A percentile compares a stretch with the other conserved stretches of the same genome.
Conservation (phyloP, 2,113 vertebrate genomes). For the Salvelinus sp. region DNA sequence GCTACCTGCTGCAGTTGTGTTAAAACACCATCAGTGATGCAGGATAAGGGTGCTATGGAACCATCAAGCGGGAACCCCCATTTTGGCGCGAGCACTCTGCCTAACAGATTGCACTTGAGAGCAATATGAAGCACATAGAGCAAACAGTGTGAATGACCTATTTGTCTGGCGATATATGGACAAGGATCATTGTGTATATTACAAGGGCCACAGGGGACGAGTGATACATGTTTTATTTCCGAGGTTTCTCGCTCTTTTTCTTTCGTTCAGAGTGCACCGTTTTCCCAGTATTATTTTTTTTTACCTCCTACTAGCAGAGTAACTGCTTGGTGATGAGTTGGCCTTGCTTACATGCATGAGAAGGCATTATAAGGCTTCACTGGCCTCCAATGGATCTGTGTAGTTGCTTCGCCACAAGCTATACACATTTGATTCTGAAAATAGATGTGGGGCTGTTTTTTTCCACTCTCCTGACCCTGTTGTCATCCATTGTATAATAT, state of each 20-base stretch:
- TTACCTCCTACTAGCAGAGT: constrained; percentile 12
- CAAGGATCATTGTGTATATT: constrained; percentile 13
- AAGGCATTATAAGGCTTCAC: constrained; percentile 51
- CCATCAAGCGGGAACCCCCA: not conserved
- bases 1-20: not conserved
- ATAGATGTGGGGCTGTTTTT: constrained; percentile 18
- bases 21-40: not conserved
- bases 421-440: constrained; percentile 23
- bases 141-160: constrained; percentile 32
- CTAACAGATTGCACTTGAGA: not conserved
- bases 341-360: constrained; percentile 46
- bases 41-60: not conserved
- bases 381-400: constrained; percentile 65
- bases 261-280: not conserved
- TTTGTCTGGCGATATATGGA: constrained; percentile 39
- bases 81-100: constrained; percentile 13
- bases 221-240: constrained; percentile 4
- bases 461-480: no score
- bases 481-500: constrained; percentile 1
- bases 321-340: constrained; percentile 34
- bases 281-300: not conserved
- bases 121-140: not conserved
- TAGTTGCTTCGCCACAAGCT: constrained; percentile 13
- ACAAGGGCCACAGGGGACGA: not conserved
- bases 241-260: not conserved